Evolutionary conservation across 2,113 vertebrate species (phyloP).

Genomic region (Hemiscyllium ocellatum): DNA sequence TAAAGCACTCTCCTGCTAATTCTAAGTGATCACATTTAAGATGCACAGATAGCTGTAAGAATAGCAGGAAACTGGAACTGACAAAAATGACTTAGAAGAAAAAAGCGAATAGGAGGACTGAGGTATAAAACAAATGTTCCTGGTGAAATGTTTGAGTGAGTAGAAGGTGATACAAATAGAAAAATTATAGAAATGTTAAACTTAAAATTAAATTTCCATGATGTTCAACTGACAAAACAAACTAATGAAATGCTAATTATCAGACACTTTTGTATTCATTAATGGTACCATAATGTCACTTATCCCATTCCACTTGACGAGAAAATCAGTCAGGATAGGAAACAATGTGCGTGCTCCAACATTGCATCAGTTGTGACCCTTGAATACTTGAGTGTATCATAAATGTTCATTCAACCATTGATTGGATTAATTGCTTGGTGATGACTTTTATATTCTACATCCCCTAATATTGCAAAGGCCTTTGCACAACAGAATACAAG

Average conservation of each 20-base stretch:
- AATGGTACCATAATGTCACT: neutral
- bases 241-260: neutral
- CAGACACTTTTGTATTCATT: neutral
- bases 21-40: neutral
- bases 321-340: neutral
- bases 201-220: neutral
- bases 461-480: neutral
- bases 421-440: neutral
- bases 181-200: neutral
- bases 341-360: neutral
- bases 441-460: neutral
- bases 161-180: neutral
- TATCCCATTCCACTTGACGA: neutral
- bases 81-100: neutral
- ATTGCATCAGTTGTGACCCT: no score
- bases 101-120: neutral
- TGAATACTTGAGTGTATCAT: neutral
- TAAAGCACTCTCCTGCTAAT: neutral
- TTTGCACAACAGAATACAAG: neutral
- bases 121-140: neutral
- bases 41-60: neutral
- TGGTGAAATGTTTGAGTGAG: neutral
- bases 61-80: neutral
- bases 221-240: neutral
- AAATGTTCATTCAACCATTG: neutral